Evolutionary conservation across 2,888 invertebrate genomes (phyloP), one percentile per base, ranked within the genome.

Genomic region (Lasioglossum leucozonium): DNA sequence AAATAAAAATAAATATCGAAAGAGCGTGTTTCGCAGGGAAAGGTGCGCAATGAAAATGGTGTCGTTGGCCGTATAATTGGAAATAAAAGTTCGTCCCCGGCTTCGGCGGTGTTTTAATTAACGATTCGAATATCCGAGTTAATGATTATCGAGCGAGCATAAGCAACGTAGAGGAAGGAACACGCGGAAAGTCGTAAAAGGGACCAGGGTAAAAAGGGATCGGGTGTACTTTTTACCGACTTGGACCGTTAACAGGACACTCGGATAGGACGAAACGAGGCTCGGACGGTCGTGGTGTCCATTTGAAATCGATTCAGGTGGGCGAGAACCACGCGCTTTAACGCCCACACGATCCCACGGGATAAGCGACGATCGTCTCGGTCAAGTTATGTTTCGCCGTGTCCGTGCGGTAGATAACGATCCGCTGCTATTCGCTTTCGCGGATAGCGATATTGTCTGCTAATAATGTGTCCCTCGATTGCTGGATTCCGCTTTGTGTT

Each of bases 261-360:
- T 80, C 81, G 83, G 72, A 90, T 84, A 84, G 84, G 82, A 55
- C 83, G 84, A 82, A 89, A 87, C 85, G 86, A 84, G 86, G 77
- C 74, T 51, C 44, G 62, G 79, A 90, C 79, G 81, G 67, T 79
- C 86, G 83, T 65, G 82, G 87, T 87, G 89, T 90, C 87, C 89
- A 87, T 89, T 88, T 77, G 87, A 85, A 92, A 92, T 92, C 92
- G 92, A 92, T 91, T 91, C 89, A 89, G 81, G 92, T 92, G 91
- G 92, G 92, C 91, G 92, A 88, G 84, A 88, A 90, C 86, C 88
- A 86, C 88, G 91, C 90, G 91, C 88, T 91, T 91, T 84, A 86
- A 92, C 92, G 84, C 92, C 92, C 89, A 92, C 92, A 88, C 89
- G 88, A 87, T 90, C 87, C 84, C 85, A 72, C 84, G 72, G 89